Base-by-base conservation (phyloP, 2,888 invertebrate genomes). In the Dendrolimus houi region DNA sequence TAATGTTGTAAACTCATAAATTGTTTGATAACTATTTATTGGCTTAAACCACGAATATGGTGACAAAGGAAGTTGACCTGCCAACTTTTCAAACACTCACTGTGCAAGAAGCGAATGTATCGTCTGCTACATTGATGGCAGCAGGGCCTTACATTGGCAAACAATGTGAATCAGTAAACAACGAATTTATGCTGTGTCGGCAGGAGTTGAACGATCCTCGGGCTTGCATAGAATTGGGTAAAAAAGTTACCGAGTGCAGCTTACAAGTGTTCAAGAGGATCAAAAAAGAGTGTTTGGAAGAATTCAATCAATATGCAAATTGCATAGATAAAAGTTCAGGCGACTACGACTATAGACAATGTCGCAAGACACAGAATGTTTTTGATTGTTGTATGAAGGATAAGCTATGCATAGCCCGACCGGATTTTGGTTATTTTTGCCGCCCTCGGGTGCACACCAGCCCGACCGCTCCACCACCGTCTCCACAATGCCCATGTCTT, bases 171-270 rank as follows among this genome's bases (percentile, higher is more conserved):
- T 83, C 89, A 57, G 91, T 95, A 68, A 97, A 97, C 87, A 98
- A 98, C 95, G 98, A 99, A 85, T 99, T 96, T 77, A 95, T 98
- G 93, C 86, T 99, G 53, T 99, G 99, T 69, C 93, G 95, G n/a
- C 75, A 91, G 40, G 98, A 98, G 82, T 84, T 93, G 52, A 84
- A 93, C 8, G 98, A 99, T 84, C 96, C 98, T 0, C 91, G 98
- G 41, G 93, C 94, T 67, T 99, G 99, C 75, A 17, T 99, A 7
- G 85, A 92, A 0, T 95, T 97, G 72, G 98, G 99, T 1, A 97
- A 96, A 83, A 94, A 92, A 6, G 97, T 99, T 0, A 99, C 98
- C 0, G 89, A 92, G 29, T 99, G 99, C 82, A 94, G 97, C 1
- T 66, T 97, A 61, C 93, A 95, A 57, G 97, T 98, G 76, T 97